Conservation (phyloP, 2,888 invertebrate genomes). For the Baccha elongata region DNA sequence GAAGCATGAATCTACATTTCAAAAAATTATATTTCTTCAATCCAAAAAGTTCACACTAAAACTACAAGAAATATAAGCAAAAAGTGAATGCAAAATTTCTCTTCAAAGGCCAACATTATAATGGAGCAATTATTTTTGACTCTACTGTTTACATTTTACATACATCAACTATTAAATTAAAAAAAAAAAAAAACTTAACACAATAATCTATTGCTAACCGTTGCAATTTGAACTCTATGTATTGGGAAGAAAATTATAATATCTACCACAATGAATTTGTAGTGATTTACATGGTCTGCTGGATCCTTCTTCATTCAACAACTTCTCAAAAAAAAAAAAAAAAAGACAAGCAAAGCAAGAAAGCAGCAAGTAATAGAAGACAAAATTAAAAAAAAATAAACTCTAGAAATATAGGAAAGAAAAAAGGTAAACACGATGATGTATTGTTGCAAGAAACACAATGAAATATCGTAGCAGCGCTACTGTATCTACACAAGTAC, state of each 20-base stretch:
- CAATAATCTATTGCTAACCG: constrained; percentile 26
- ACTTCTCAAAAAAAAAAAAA: constrained; percentile 16
- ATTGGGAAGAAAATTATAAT: constrained; percentile 63
- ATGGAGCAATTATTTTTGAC: constrained; percentile 12
- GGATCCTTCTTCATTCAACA: constrained; percentile 54
- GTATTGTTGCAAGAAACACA: constrained; percentile 67
- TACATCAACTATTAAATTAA: background rate
- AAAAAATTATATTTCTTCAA: too few relatives aligned
- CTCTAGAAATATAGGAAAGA: constrained; percentile 23
- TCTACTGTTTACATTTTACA: background rate
- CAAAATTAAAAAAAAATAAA: constrained; percentile 28
- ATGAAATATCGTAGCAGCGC: constrained; percentile 61
- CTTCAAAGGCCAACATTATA: background rate
- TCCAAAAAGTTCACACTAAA: too few relatives aligned
- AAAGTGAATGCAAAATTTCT: too few relatives aligned
- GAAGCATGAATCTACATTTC: too few relatives aligned
- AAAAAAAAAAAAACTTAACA: background rate
- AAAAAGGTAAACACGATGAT: constrained; percentile 69
- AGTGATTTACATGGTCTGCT: constrained; percentile 68
- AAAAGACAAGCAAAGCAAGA: constrained; percentile 7
- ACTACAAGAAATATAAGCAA: too few relatives aligned
- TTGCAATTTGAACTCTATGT: constrained; percentile 47
- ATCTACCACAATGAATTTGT: constrained; percentile 61
- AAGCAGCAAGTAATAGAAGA: background rate
- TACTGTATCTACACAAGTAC: constrained; percentile 39